Evolutionary conservation across 2,797 vertebrate species (phyloP), one percentile per base, ranked within the genome.

Genomic region (Lophius americanus): DNA sequence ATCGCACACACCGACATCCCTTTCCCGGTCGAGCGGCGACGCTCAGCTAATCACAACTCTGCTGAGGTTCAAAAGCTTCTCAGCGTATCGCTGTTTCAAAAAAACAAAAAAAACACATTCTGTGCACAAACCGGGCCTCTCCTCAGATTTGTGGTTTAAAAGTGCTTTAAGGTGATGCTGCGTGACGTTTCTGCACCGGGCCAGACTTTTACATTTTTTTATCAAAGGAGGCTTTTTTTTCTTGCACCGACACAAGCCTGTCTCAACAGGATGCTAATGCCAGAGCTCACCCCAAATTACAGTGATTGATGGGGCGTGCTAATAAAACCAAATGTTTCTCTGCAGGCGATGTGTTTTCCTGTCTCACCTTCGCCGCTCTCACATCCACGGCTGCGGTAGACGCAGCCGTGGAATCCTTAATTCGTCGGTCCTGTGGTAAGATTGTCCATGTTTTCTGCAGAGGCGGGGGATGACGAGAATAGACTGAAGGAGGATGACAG

Each of bases 241-340:
- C 2, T 23, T 23, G 1, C 62, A 41, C 65, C 77, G 59, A 67
- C 82, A 68, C 67, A 37, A 84, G 84, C 87, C 68, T 89, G 91
- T 81, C 86, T 84, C 78, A 78, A 92, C 92, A 90, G 76, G 92
- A 90, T 64, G 39, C 77, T 79, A 76, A 88, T 79, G 76, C 73
- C 76, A 79, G 75, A 78, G 80, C 74, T 66, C 71, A 79, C 77
- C 43, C 75, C 50, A 90, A 91, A 92, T 93, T 92, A 91, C 86
- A 91, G 90, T 82, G 85, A 87, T 64, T 65, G 80, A 82, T 61
- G 73, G 66, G 76, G 75, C 70, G 75, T 75, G 77, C 85, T 85
- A 88, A 88, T 91, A 92, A 91, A 90, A 83, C 55, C 73, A 42
- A 86, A 83, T 82, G 85, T 88, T 89, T 89, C 86, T 89, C 91